Evolutionary conservation across 1,140 invertebrate species (phyloP), one percentile per base, ranked within the genome.

Genomic region (Pogonomyrmex californicus): DNA sequence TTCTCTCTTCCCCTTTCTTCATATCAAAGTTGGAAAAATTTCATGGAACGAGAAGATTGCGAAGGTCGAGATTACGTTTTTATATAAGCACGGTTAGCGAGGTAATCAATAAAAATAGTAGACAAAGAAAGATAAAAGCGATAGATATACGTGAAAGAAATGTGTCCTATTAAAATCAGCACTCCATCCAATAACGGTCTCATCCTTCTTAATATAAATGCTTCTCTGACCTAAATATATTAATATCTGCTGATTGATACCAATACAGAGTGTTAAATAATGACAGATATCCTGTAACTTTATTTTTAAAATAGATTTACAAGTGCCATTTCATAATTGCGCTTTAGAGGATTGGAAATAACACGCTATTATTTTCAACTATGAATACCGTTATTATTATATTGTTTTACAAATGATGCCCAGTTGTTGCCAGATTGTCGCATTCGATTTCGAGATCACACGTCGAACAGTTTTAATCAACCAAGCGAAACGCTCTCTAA

Each of bases 41-140:
- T 23, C 38, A 41, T 12, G n/a, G 44, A 63, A 36, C 36, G n/a
- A 83, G 44, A 60, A 56, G 51, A 87, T 68, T 44, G 41, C 10
- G 49, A 90, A 87, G 88, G 79, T 88, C 62, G 75, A 90, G 89
- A 75, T 87, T 68, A 62, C 54, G 33, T 58, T 71, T 54, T 87
- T 87, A 70, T 87, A 70, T 79, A 85, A 79, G 54, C 62, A 47
- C 17, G 41, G 30, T 79, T 81, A 87, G 73, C 60, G 17, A 78
- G 12, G 54, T 81, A 76, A 90, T 90, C 86, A 60, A 87, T 90
- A 90, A 58, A 58, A 87, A 36, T 41, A 36, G 47, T 51, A 86
- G 71, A 54, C n/a, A 23, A 12, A 63, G 49, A 54, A 66, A 75
- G 30, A 68, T 77, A 51, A 68, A 51, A 14, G 14, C 23, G 54